These are phyloP conservation scores for Scaptomyza cyrtandrae DNA, from an alignment of 2,888 invertebrate species.

Conservation along the genomic window DNA sequence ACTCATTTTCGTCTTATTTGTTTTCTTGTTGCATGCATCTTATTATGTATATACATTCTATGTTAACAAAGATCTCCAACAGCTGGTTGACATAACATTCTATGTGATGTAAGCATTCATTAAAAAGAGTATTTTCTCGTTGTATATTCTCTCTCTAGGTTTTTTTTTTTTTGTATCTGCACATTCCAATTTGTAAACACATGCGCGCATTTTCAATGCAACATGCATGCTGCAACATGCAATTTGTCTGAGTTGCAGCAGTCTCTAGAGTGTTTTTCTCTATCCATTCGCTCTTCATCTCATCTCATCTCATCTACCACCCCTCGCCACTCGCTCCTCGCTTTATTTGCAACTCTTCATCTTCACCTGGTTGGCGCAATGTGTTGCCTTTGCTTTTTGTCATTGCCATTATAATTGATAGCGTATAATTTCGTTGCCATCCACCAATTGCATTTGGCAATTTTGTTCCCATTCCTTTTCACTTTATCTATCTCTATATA, in stretches of 20 bases:
- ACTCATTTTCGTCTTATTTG: no score
- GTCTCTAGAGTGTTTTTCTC: slow-evolving; percentile 8
- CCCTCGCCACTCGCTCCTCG: background rate
- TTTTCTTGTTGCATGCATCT: no score
- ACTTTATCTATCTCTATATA: slow-evolving; percentile 1
- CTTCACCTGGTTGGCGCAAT: slow-evolving; percentile 57
- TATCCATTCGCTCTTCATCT: background rate
- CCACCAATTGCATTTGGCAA: slow-evolving; percentile 45
- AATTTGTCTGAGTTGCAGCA: slow-evolving; percentile 58
- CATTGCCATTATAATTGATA: slow-evolving; percentile 80
- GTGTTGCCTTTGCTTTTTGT: slow-evolving; percentile 73
- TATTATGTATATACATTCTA: no score
- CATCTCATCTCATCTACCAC: no score
- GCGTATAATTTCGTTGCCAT: slow-evolving; percentile 74
- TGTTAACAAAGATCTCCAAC: no score
- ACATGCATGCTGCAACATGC: slow-evolving; percentile 68
- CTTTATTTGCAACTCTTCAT: slow-evolving; percentile 50
- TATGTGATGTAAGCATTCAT: no score
- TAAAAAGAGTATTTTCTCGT: slow-evolving; percentile 32
- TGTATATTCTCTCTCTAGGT: background rate
- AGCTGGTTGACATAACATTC: no score
- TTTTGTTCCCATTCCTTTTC: slow-evolving; percentile 12
- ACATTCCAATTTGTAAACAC: slow-evolving; percentile 47
- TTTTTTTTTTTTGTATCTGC: background rate
- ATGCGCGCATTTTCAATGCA: slow-evolving; percentile 68